Base-by-base conservation (phyloP, 2,797 vertebrate species). In the Protonibea diacanthus region DNA sequence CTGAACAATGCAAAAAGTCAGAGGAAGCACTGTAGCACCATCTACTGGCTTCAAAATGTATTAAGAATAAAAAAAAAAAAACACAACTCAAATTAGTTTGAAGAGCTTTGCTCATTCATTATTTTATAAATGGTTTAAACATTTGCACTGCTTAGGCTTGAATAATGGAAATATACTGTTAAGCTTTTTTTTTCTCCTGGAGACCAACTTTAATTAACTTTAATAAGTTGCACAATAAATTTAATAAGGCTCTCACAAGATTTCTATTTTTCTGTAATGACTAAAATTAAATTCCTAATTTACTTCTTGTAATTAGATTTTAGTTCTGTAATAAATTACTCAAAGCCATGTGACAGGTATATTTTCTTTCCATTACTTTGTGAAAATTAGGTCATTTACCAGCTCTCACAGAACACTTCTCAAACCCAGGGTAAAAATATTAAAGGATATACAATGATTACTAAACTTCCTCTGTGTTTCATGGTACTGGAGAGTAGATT, bases 21-120 rank as follows among this genome's bases (percentile, higher is more conserved):
- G 48, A 68, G 15, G 40, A 69, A 80, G 79, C 29, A 33, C 84
- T 78, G 38, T 13, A 80, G 74, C 86, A 2, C 91, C 91, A 90
- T 83, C 91, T 91, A 74, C 52, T 91, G 92, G 81, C 52, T 57
- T 57, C 4, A 53, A 14, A 23, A 25, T 33, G 10, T 27, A 72
- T 14, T 13, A 3, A 45, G 11, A 20, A 52, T 51, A n/a, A n/a
- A n/a, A n/a, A n/a, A n/a, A n/a, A 33, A 47, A 55, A 51, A 52
- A 5, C 3, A 3, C 25, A 67, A 52, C 9, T 52, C 25, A 55
- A 13, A 76, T 71, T 9, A 51, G 9, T 61, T 70, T 40, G 18
- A 7, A 12, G 6, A 11, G 69, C 67, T 44, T 2, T 47, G 9
- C 23, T 68, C 18, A 13, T 56, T 81, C 8, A 59, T 27, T 66